Conservation (phyloP, 2,797 vertebrate species). For the Cuculus canorus region DNA sequence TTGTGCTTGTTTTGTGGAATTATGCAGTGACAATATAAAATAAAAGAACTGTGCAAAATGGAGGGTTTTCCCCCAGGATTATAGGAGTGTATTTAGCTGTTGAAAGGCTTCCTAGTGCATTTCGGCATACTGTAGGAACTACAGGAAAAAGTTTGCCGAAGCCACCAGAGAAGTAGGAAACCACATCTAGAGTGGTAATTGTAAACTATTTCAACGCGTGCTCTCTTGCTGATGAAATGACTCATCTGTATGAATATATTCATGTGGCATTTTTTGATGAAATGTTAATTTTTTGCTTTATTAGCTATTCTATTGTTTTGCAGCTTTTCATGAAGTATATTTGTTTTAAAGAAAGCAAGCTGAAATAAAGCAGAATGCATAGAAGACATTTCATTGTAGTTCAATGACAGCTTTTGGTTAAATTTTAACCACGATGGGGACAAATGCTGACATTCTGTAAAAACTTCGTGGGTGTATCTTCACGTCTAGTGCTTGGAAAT, state of each 20-base stretch:
- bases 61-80: neutral
- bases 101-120: constrained; percentile 47
- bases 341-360: constrained; percentile 62
- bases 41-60: neutral
- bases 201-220: constrained; percentile 49
- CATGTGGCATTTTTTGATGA: constrained; percentile 66
- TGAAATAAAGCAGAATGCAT: constrained; percentile 71
- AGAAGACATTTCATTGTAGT: constrained; percentile 61
- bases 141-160: constrained; percentile 30
- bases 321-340: constrained; percentile 59
- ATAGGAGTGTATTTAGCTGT: neutral
- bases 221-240: constrained; percentile 63
- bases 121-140: neutral
- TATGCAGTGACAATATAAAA: neutral
- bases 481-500: constrained; percentile 58
- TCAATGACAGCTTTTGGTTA: constrained; percentile 66
- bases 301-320: constrained; percentile 64
- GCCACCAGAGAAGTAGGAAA: constrained; percentile 55
- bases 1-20: neutral
- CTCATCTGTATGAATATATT: constrained; percentile 52
- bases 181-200: constrained; percentile 62
- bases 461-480: constrained; percentile 64
- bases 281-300: constrained; percentile 70
- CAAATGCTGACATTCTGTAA: constrained; percentile 51
- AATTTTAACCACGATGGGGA: constrained; percentile 66